A percentile compares a stretch with the other conserved stretches of the same genome.
phyloP scores from a whole-genome alignment of 1,140 invertebrate species.

The Drosophila tristis region DNA sequence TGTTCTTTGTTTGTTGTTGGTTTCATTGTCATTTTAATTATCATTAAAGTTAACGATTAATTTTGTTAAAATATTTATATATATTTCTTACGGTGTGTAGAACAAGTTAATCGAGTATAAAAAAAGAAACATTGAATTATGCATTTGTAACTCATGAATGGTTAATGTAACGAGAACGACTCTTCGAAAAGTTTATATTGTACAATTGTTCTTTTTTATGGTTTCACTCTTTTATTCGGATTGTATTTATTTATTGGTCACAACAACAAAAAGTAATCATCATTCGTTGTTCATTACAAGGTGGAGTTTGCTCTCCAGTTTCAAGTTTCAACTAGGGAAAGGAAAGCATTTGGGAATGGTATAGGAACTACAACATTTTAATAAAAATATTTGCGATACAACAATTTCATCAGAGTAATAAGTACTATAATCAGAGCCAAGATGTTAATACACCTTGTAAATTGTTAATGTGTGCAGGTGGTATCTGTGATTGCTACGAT shows the following conservation, averaged over 20 bases:
- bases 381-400: slow-evolving; percentile 77
- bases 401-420: slow-evolving; percentile 13
- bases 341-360: slow-evolving; percentile 52
- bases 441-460: slow-evolving; percentile 11
- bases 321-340: slow-evolving; percentile 31
- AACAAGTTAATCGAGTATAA: slow-evolving; percentile 78
- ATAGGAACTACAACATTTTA: slow-evolving; percentile 30
- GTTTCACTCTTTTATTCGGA: slow-evolving; percentile 39
- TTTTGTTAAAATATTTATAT: slow-evolving; percentile 67
- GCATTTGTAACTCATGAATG: slow-evolving; percentile 74
- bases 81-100: slow-evolving; percentile 68
- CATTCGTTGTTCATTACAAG: slow-evolving; percentile 80
- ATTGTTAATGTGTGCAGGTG: slow-evolving; percentile 31
- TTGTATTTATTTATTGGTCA: slow-evolving; percentile 41
- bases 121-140: slow-evolving; percentile 73
- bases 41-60: slow-evolving; percentile 76
- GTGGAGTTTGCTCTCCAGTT: slow-evolving; percentile 83
- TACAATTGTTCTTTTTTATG: slow-evolving; percentile 53
- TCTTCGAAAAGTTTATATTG: slow-evolving; percentile 64
- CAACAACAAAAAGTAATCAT: slow-evolving; percentile 66
- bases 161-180: slow-evolving; percentile 79
- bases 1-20: too few species aligned
- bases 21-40: slow-evolving; percentile 64
- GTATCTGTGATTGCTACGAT: slow-evolving; percentile 21
- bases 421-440: too few species aligned